Evolutionary conservation across 1,140 invertebrate species (phyloP).

Genomic region (Dendrolimus kikuchii): DNA sequence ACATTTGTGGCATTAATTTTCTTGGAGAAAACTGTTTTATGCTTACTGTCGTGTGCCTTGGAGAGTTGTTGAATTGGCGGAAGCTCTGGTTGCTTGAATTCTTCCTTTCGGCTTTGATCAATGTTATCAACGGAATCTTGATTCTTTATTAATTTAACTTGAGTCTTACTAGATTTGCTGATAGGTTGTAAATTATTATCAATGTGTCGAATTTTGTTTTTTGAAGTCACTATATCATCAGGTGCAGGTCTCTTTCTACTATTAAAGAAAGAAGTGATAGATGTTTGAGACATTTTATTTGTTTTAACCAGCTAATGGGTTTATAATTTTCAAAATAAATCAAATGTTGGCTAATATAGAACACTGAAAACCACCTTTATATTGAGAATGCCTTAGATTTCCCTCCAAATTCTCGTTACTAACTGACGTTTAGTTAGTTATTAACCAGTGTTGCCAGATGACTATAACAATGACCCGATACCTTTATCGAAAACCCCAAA

Average conservation of each 20-base stretch:
- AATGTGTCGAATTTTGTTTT: constrained; percentile 75
- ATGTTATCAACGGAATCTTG: too few species aligned
- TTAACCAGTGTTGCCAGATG: too few species aligned
- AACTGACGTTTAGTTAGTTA: too few species aligned
- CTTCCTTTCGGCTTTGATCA: background rate
- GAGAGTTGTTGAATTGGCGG: constrained; percentile 4
- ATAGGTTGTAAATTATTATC: constrained; percentile 30
- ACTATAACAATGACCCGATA: too few species aligned
- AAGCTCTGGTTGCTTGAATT: background rate
- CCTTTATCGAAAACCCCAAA: too few species aligned
- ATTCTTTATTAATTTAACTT: too few species aligned
- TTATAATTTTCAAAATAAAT: too few species aligned
- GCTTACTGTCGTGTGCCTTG: constrained; percentile 9
- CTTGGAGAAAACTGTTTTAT: constrained; percentile 31
- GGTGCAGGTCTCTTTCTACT: constrained; percentile 78
- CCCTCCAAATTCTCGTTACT: too few species aligned
- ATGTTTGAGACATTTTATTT: constrained; percentile 78
- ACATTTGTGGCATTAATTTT: constrained; percentile 44
- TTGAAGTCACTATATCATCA: constrained; percentile 75
- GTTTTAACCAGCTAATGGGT: background rate
- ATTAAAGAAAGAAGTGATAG: constrained; percentile 79
- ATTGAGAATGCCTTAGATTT: too few species aligned
- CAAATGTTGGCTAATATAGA: too few species aligned
- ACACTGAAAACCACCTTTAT: too few species aligned
- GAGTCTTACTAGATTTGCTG: constrained; percentile 6